Evolutionary conservation across 1,140 invertebrate genomes (phyloP), one percentile per base, ranked within the genome.

Genomic region (Phthorimaea operculella): DNA sequence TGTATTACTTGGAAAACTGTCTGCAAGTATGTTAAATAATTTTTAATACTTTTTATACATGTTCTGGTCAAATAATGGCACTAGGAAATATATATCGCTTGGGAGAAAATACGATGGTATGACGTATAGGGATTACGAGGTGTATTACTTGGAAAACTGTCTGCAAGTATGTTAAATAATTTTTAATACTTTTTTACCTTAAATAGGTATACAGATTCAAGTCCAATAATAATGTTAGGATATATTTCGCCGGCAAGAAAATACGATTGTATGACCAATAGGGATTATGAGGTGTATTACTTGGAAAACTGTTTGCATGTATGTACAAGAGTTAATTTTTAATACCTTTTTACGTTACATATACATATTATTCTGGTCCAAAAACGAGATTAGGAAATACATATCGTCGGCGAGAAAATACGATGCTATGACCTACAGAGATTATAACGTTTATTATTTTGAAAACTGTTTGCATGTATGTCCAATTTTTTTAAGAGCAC

Each of bases 321-420:
- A n/a, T 34, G 11, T n/a, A n/a, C n/a, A n/a, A n/a, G n/a, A n/a
- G 21, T 28, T n/a, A n/a, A n/a, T n/a, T n/a, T n/a, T n/a, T n/a
- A n/a, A n/a, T n/a, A n/a, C n/a, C n/a, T n/a, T n/a, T n/a, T n/a
- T n/a, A n/a, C n/a, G n/a, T n/a, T n/a, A n/a, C n/a, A n/a, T n/a
- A n/a, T n/a, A n/a, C n/a, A n/a, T n/a, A 1, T n/a, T n/a, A n/a
- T 72, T 79, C 14, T 83, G 79, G 79, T 59, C 69, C 0, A 57
- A 67, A 0, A 63, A 77, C 17, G 28, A 60, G 0, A 42, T 74
- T 12, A 74, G 62, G 39, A 71, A 69, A 21, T 67, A n/a, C 51
- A 74, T 81, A 6, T 76, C 75, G 7, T 15, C 11, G 4, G 74
- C 71, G 14, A 66, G 79, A 45, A 75, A 58, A 8, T n/a, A n/a